phyloP scores from a whole-genome alignment of 2,888 invertebrate genomes.

The Teleogryllus oceanicus region DNA sequence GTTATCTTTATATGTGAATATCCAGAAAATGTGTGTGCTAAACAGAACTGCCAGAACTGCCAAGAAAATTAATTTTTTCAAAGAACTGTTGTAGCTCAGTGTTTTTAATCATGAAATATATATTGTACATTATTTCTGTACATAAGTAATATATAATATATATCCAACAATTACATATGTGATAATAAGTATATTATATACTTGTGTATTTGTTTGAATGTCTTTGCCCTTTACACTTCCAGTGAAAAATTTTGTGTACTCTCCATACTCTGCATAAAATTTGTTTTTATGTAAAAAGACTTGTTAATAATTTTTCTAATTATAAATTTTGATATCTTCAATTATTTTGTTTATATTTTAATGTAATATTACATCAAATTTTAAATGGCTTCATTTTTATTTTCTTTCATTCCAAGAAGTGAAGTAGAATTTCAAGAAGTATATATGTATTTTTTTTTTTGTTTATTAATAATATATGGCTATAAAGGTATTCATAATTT shows the following conservation, averaged over 20 bases:
- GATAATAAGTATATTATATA: conserved; percentile 24
- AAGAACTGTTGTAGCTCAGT: conserved; percentile 28
- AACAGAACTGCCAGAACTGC: background rate
- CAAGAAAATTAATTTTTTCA: conserved; percentile 19
- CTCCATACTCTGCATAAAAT: no score
- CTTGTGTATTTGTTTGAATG: conserved; percentile 25
- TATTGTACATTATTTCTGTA: conserved; percentile 32
- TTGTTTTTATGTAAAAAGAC: no score
- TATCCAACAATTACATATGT: conserved; percentile 30
- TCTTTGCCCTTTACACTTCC: conserved; percentile 20
- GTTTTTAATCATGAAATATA: conserved; percentile 28
- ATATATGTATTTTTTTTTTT: no score
- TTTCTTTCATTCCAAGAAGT: background rate
- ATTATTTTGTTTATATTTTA: background rate
- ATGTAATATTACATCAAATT: background rate
- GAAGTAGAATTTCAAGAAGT: no score
- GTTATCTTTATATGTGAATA: conserved; percentile 12
- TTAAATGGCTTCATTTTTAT: background rate
- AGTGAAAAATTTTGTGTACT: no score
- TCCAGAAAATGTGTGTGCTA: background rate
- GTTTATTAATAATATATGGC: no score
- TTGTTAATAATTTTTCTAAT: no score
- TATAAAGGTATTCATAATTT: no score
- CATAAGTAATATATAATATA: conserved; percentile 31
- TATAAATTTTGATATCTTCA: no score